A percentile compares a stretch with the other conserved stretches of the same genome.
These are phyloP conservation scores for Steatornis caripensis DNA, from an alignment of 2,113 vertebrate species.

Conservation along the genomic window DNA sequence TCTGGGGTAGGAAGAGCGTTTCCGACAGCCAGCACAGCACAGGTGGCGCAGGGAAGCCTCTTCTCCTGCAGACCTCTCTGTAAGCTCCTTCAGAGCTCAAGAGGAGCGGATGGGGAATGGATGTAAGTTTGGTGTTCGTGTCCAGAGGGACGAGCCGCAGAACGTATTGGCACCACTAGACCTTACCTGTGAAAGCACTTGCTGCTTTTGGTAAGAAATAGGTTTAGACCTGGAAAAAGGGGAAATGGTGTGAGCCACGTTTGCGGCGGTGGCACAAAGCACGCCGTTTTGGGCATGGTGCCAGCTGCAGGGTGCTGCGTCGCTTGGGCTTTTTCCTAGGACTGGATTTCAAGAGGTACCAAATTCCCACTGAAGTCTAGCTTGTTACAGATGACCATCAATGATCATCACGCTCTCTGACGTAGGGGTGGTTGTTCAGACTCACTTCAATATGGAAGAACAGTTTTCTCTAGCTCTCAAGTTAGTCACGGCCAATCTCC, in stretches of 20 bases:
- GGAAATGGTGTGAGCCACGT: not conserved
- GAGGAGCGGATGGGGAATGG: not conserved
- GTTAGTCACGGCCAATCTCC: not conserved
- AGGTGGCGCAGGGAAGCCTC: not conserved
- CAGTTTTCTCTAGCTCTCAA: not conserved
- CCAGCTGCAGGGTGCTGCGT: not conserved
- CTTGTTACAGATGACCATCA: not conserved
- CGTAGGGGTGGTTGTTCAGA: not conserved
- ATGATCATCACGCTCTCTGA: not conserved
- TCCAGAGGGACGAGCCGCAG: not conserved
- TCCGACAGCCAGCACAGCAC: not conserved
- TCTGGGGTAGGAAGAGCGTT: not conserved
- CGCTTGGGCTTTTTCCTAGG: not conserved
- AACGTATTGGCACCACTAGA: not conserved
- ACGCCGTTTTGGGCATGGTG: rapidly evolving
- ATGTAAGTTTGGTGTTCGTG: not conserved
- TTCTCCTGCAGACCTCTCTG: not conserved
- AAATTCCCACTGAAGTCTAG: not conserved
- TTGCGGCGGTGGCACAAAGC: not conserved
- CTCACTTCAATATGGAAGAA: not conserved
- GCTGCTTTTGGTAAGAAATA: not conserved
- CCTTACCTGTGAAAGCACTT: not conserved
- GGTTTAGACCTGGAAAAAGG: not conserved
- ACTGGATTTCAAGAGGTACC: not conserved
- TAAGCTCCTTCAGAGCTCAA: not conserved